Evolutionary conservation across 2,113 vertebrate species (phyloP).

Genomic region (Dryoscopus gambensis): DNA sequence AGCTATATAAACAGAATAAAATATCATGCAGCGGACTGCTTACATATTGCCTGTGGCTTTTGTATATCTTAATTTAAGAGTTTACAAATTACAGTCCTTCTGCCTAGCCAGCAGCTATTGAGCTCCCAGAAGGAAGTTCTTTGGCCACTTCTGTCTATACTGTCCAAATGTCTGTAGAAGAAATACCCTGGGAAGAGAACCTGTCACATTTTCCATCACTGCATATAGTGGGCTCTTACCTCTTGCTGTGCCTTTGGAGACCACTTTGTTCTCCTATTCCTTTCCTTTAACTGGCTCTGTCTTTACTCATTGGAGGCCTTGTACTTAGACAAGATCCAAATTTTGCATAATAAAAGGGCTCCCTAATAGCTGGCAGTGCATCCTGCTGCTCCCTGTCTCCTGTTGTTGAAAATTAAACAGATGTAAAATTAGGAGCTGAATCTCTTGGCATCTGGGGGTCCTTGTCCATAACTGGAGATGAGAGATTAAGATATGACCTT

Average conservation of each 20-base stretch:
- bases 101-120: background rate
- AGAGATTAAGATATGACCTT: background rate
- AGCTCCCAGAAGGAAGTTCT: background rate
- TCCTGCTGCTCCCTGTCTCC: conserved; percentile 39
- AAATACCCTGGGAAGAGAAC: background rate
- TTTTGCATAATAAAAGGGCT: conserved; percentile 54
- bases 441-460: background rate
- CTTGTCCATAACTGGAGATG: background rate
- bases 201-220: background rate
- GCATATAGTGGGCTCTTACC: background rate
- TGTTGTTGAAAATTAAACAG: conserved; percentile 45
- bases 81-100: background rate
- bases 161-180: background rate
- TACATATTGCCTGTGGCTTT: background rate
- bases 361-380: background rate
- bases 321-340: conserved; percentile 21
- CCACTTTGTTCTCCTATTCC: conserved; percentile 22
- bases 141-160: background rate
- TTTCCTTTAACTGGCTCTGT: conserved; percentile 25
- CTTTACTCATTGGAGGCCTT: background rate
- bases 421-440: conserved; percentile 37
- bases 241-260: conserved; percentile 49
- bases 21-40: background rate
- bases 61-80: background rate
- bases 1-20: background rate